These are phyloP conservation scores for Vireo griseus DNA, from an alignment of 2,797 vertebrate species.

Conservation along the genomic window DNA sequence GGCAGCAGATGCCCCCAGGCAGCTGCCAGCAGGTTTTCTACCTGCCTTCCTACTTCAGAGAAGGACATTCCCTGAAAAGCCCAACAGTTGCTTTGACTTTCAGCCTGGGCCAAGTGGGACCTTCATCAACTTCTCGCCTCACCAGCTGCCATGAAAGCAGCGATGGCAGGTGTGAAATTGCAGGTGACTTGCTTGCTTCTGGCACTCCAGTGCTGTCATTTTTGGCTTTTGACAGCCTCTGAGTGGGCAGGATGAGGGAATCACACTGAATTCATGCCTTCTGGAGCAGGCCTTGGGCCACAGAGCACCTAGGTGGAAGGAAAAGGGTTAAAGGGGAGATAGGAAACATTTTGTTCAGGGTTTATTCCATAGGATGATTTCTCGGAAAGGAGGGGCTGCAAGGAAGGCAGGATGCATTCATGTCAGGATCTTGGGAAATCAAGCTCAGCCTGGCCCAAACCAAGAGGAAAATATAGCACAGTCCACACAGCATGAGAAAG, in stretches of 20 bases:
- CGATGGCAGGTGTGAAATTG: conserved; percentile 51
- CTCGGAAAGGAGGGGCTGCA: conserved; percentile 6
- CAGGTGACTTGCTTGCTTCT: conserved; percentile 47
- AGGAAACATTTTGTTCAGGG: not conserved
- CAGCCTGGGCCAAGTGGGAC: conserved; percentile 49
- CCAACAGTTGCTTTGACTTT: conserved; percentile 55
- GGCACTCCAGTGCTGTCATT: conserved; percentile 38
- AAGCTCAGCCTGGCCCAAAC: not conserved
- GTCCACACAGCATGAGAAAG: not conserved
- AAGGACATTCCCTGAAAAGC: conserved; percentile 43
- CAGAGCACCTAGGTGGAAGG: not conserved
- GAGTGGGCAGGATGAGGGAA: not conserved
- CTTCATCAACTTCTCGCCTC: conserved; percentile 54
- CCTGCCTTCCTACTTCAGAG: conserved; percentile 13
- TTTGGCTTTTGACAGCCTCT: conserved; percentile 28
- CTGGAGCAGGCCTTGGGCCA: not conserved
- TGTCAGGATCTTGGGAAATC: not conserved
- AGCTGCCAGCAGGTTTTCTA: conserved; percentile 55
- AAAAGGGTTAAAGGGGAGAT: not conserved
- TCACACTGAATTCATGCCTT: not conserved
- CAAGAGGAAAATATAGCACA: not conserved
- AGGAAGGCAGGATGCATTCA: not conserved
- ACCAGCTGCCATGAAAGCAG: conserved; percentile 47
- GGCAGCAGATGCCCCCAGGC: conserved; percentile 16
- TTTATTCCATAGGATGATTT: not conserved